phyloP scores from a whole-genome alignment of 2,888 invertebrate species.

The Xanthorhoe designata region DNA sequence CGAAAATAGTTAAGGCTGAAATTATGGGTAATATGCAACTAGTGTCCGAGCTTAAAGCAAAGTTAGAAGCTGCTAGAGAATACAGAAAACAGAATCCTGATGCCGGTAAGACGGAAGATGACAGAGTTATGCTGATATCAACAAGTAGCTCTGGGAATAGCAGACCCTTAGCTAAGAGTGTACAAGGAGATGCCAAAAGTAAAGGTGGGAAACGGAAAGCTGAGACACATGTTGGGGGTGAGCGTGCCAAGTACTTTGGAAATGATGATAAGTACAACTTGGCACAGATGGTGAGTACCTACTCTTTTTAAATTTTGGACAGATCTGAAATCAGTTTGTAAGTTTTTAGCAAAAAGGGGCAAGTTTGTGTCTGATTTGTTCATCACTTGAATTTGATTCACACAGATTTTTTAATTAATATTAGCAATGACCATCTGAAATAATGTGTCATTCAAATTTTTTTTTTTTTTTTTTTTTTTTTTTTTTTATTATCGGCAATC shows the following conservation, averaged over 20 bases:
- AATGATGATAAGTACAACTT: constrained; percentile 96
- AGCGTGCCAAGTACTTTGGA: constrained; percentile 93
- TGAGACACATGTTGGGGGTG: constrained; percentile 90
- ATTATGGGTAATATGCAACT: constrained; percentile 92
- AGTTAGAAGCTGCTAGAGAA: constrained; percentile 90
- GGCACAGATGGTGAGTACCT: constrained; percentile 89
- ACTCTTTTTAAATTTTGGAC: not conserved
- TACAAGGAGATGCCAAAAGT: constrained; percentile 72
- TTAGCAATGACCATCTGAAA: too few species aligned
- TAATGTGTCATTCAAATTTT: too few species aligned
- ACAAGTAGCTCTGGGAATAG: constrained; percentile 89
- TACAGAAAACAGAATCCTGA: constrained; percentile 75
- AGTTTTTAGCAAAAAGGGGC: too few species aligned
- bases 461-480: too few species aligned
- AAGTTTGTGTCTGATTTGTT: too few species aligned
- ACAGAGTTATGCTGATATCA: constrained; percentile 88
- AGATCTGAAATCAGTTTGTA: too few species aligned
- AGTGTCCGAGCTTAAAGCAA: constrained; percentile 89
- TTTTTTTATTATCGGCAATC: too few species aligned
- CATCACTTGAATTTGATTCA: too few species aligned
- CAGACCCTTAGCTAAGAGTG: constrained; percentile 85
- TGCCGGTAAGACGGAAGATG: constrained; percentile 63
- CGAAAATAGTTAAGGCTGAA: constrained; percentile 97
- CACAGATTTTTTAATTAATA: too few species aligned
- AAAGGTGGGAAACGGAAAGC: constrained; percentile 83